Conservation (phyloP, 1,140 invertebrate genomes). For the Caenorhabditis tropicalis region DNA sequence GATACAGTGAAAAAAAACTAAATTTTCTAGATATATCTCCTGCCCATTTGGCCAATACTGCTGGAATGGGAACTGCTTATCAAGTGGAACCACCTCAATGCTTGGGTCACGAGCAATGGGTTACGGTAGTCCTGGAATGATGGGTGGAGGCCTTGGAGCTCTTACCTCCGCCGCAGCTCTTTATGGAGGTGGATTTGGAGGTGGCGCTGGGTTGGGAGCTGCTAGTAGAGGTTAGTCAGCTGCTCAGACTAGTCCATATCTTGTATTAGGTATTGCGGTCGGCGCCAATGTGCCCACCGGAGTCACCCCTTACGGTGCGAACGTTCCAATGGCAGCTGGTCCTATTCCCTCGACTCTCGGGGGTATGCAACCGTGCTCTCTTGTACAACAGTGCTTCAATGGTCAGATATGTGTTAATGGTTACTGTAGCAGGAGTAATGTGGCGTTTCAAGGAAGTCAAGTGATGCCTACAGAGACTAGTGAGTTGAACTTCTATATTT, state of each 20-base stretch:
- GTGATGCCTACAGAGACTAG: constrained; percentile 52
- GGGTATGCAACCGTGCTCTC: constrained; percentile 55
- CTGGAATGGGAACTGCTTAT: constrained; percentile 65
- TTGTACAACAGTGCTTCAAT: constrained; percentile 65
- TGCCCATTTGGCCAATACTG: constrained; percentile 70
- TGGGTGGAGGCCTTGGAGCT: constrained; percentile 50
- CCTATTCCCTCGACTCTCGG: neutral
- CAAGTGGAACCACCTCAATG: constrained; percentile 44
- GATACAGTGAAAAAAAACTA: neutral
- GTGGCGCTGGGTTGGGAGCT: neutral
- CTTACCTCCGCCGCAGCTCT: constrained; percentile 48
- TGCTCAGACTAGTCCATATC: neutral
- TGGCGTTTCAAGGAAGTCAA: constrained; percentile 65
- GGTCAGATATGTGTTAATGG: constrained; percentile 71
- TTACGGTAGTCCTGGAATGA: constrained; percentile 45
- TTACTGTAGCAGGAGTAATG: constrained; percentile 69
- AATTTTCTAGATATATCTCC: constrained; percentile 69
- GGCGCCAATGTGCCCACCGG: neutral
- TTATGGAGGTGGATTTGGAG: constrained; percentile 19
- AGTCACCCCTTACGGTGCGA: constrained; percentile 8
- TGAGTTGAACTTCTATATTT: constrained; percentile 46
- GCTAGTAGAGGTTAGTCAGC: constrained; percentile 2
- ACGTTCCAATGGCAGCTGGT: constrained; percentile 25
- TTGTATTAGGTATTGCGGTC: neutral
- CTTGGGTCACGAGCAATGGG: neutral